Evolutionary conservation across 2,113 vertebrate genomes (phyloP), one percentile per base, ranked within the genome.

Genomic region (Upupa epops): DNA sequence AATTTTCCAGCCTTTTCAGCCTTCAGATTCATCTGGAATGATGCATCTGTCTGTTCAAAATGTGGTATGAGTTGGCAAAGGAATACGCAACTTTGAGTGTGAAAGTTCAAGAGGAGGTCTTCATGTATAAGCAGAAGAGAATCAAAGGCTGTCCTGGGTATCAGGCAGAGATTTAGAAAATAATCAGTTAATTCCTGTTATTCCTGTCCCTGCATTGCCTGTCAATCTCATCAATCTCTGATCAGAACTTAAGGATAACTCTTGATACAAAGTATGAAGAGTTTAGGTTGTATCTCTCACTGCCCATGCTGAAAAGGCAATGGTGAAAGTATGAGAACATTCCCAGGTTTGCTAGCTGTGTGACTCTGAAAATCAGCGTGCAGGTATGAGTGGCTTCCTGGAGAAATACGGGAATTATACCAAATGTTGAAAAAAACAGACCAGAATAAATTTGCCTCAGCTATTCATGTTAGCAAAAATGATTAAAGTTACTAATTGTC

Each of bases 81-180:
- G 31, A 86, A 46, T 71, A 78, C 86, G 64, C 54, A 89, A 1
- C 26, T 86, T 83, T 29, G n/a, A 83, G 28, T 34, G 20, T 73
- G 49, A 64, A 86, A 87, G 83, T 94, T 95, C 81, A 92, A 76
- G 88, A 82, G 55, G 22, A 15, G 11, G 13, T 73, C 74, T 84
- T 88, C 0, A 6, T 22, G 22, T 49, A 42, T 65, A 86, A 88
- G 56, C 52, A 40, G 68, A 69, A 75, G 52, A 83, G 51, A 84
- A 83, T 82, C 37, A 34, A 61, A 86, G 31, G 82, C 29, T 74
- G 10, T 85, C 8, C 37, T 87, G 42, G 61, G 45, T 87, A 34
- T 69, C 37, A 66, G 46, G n/a, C 20, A 86, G 59, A 86, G 83
- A 82, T 78, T 79, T 73, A 65, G 71, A 87, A 89, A 65, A 65